Percentiles rank a stretch among this genome's conserved stretches.
These are phyloP conservation scores for Ophthalmotilapia sp. DNA, from an alignment of 2,113 vertebrate genomes.

Conservation along the genomic window DNA sequence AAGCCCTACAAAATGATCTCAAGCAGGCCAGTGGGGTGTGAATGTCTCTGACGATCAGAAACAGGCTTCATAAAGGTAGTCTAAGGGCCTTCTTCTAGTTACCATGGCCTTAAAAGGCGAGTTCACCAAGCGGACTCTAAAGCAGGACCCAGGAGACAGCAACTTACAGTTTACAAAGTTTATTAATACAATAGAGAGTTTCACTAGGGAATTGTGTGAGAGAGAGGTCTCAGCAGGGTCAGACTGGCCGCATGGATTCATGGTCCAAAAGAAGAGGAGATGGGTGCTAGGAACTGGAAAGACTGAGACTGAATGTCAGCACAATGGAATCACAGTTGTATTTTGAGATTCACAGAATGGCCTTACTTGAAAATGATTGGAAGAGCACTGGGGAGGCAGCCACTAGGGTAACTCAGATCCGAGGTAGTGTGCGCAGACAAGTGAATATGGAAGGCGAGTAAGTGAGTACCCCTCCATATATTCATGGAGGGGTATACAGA, in stretches of 20 bases:
- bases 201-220: neutral
- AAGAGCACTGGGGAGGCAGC: neutral
- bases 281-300: neutral
- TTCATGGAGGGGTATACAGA: neutral
- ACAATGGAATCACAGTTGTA: neutral
- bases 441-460: neutral
- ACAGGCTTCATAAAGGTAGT: neutral
- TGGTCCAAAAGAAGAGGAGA: neutral
- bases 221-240: neutral
- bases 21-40: neutral
- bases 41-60: neutral
- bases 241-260: neutral
- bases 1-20: neutral
- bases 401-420: neutral
- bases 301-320: neutral
- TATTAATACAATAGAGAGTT: neutral
- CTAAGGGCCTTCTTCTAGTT: neutral
- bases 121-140: neutral
- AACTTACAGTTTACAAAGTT: neutral
- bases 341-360: neutral
- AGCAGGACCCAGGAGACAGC: neutral
- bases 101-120: neutral
- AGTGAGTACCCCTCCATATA: neutral
- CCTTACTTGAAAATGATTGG: neutral
- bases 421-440: neutral